Evolutionary conservation across 2,888 invertebrate genomes (phyloP), one percentile per base, ranked within the genome.

Genomic region (Fabriciana adippe): DNA sequence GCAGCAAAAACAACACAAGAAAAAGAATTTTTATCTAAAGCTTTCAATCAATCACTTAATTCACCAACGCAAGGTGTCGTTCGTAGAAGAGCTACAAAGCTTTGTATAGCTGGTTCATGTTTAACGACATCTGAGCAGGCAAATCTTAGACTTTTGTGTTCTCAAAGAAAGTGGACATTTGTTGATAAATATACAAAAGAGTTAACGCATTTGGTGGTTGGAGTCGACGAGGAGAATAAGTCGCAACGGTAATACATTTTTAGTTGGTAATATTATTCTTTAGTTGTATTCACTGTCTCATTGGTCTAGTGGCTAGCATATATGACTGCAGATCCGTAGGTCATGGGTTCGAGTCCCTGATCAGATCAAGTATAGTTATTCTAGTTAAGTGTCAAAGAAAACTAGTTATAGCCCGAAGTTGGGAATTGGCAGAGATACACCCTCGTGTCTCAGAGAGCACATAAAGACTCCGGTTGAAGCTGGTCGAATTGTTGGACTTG

Each of bases 151-250:
- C 50, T 69, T 8, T 73, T 91, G 13, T 92, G 92, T 74, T 69
- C 67, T 13, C 76, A 81, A 69, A 75, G 72, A 21, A 77, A 79
- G 48, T 87, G 86, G 92, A 81, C 70, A n/a, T 89, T 82, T 70
- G 74, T 82, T 0, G 86, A 89, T 14, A 86, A 85, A 69, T 93
- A 86, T 72, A 78, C 80, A 3, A 80, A 79, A 13, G 85, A 88
- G 11, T 67, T 93, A 66, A 91, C 92, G 5, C 93, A 93, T 81
- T 78, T 93, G 53, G 87, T 93, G 60, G 90, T 93, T 8, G 80
- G 84, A 51, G 90, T 90, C 6, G 91, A 92, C 75, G 86, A 89
- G 14, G 86, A 89, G 64, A 88, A 87, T 48, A 86, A 79, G 71
- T 84, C 90, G 11, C 87, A 90, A 75, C 87, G 93, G 92, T 92